Base-by-base conservation (phyloP, 1,140 invertebrate species). In the Leptoteleia sp. region DNA sequence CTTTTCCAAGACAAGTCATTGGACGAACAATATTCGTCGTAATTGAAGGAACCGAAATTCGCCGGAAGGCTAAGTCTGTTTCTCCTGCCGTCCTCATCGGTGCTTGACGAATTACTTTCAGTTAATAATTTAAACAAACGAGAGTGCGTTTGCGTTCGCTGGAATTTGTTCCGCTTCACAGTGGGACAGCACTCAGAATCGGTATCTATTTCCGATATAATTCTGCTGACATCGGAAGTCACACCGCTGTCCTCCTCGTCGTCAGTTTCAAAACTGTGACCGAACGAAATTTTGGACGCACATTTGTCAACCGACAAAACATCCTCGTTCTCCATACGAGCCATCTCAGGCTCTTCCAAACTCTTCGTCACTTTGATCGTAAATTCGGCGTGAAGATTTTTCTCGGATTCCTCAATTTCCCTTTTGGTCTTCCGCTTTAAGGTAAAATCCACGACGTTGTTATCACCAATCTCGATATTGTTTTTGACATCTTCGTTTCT, bases 221-320 rank as follows among this genome's bases (percentile, higher is more conserved):
- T 92, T 29, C 92, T 88, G 71, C 93, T 93, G 82, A 93, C 90
- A 80, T 94, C 93, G 0, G 92, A 93, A 1, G 93, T 94, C 0
- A 94, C 93, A 7, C 93, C 93, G 5, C 93, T 94, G 81, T 94
- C 93, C 38, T 93, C 92, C n/a, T n/a, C n/a, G 75, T 94, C 93
- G 42, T 93, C 92, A 27, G 91, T 91, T 68, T 92, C 91, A 1
- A 90, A 91, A 29, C 88, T 86, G 27, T 89, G 86, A 37, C 81
- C 85, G 0, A 87, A 64, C 0, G 88, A 71, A 16, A 76, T 78
- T 9, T 81, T 85, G 9, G 71, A 42, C 9, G 81, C 72, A 25
- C 6, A 50, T 37, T 47, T 38, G n/a, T 37, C n/a, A 38, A 15
- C 16, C 7, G 7, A 38, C 3, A 9, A 38, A 6, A n/a, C 29